A percentile compares a stretch with the other conserved stretches of the same genome.
phyloP scores from a whole-genome alignment of 2,113 vertebrate genomes.

The Cyanoderma ruficeps region DNA sequence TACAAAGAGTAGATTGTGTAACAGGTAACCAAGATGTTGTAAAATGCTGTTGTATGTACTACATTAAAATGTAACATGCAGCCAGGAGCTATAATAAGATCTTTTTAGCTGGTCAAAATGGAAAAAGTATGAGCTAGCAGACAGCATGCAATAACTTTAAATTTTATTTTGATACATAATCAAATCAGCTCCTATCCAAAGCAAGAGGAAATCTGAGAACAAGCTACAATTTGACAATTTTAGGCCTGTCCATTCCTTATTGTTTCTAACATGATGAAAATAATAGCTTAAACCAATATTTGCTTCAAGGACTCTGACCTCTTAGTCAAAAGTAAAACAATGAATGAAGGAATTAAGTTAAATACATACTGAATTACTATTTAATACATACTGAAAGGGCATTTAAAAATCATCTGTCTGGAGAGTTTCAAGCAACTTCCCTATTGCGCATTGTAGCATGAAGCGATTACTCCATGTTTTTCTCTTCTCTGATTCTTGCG shows the following conservation, averaged over 20 bases:
- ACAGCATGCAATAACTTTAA: neutral
- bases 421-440: neutral
- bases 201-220: neutral
- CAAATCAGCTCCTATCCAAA: neutral
- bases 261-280: neutral
- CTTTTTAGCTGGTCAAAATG: neutral
- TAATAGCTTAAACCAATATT: neutral
- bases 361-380: neutral
- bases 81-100: neutral
- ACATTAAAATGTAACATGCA: accelerated
- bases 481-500: neutral
- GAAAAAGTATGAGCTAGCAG: neutral
- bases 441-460: neutral
- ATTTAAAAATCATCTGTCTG: neutral
- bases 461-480: neutral
- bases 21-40: neutral
- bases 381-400: neutral
- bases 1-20: neutral
- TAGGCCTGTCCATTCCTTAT: neutral
- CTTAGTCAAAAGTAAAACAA: neutral
- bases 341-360: neutral
- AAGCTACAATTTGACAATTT: neutral
- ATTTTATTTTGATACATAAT: neutral
- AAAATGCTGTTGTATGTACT: accelerated
- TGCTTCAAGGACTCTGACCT: neutral